A percentile compares a stretch with the other conserved stretches of the same genome.
Conservation (phyloP, 2,888 invertebrate species). For the Anodontia alba region DNA sequence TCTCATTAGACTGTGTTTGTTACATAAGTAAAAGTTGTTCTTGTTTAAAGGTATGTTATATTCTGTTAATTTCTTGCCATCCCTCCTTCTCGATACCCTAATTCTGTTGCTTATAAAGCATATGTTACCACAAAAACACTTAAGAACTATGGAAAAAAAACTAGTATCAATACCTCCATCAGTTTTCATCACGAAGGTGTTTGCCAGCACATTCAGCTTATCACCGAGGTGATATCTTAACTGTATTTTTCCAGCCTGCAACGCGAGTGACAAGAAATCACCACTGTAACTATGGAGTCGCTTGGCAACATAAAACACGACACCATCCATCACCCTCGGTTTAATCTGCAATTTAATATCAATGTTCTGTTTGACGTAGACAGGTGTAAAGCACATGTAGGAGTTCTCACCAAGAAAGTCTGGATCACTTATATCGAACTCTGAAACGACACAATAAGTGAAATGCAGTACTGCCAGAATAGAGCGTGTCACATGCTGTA, state of each 20-base stretch:
- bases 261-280: slow-evolving; percentile 46
- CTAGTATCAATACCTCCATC: not conserved
- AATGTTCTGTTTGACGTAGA: slow-evolving; percentile 30
- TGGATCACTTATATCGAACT: slow-evolving; percentile 43
- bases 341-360: slow-evolving; percentile 36
- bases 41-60: no score
- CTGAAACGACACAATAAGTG: slow-evolving; percentile 26
- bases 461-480: no score
- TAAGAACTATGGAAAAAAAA: no score
- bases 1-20: no score
- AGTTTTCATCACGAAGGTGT: not conserved
- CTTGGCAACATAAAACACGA: slow-evolving; percentile 47
- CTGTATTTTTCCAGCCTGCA: slow-evolving; percentile 23
- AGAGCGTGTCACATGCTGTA: no score
- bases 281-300: slow-evolving; percentile 41
- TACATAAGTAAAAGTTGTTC: no score
- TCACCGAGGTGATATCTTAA: slow-evolving; percentile 38
- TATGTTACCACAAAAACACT: no score
- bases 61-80: no score
- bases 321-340: slow-evolving; percentile 18
- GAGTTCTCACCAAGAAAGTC: slow-evolving; percentile 41
- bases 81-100: no score
- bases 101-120: no score
- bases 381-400: slow-evolving; percentile 44
- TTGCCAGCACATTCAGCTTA: slow-evolving; percentile 11